Evolutionary conservation across 2,888 invertebrate genomes (phyloP).

Genomic region (Psylliodes chrysocephalus): DNA sequence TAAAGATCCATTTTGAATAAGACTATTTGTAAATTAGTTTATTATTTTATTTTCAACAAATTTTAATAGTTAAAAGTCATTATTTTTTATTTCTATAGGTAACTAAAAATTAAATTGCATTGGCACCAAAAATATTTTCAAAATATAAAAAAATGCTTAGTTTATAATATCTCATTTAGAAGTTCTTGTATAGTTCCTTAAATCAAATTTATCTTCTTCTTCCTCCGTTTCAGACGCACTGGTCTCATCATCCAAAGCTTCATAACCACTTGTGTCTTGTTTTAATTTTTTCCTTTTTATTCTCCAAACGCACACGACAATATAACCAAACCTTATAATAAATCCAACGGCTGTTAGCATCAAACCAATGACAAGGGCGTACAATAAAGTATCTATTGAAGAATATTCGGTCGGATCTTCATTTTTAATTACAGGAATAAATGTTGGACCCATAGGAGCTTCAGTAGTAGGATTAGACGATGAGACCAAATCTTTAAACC

Average conservation of each 20-base stretch:
- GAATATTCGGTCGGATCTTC: slow-evolving; percentile 54
- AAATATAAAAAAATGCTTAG: too few relatives aligned
- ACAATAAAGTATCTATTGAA: slow-evolving; percentile 53
- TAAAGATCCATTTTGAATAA: too few relatives aligned
- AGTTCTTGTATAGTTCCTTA: slow-evolving; percentile 38
- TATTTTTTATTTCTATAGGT: too few relatives aligned
- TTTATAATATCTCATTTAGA: too few relatives aligned
- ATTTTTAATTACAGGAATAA: slow-evolving; percentile 45
- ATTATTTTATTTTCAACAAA: too few relatives aligned
- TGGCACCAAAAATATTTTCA: too few relatives aligned
- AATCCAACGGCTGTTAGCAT: slow-evolving; percentile 36
- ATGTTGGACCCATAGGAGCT: slow-evolving; percentile 36
- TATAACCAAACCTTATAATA: slow-evolving; percentile 33
- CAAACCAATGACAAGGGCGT: slow-evolving; percentile 41
- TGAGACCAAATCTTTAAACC: slow-evolving; percentile 48
- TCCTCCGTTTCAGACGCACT: slow-evolving; percentile 46
- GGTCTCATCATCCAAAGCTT: slow-evolving; percentile 43
- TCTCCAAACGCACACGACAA: slow-evolving; percentile 30
- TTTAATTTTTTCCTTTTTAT: slow-evolving; percentile 34
- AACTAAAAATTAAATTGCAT: too few relatives aligned
- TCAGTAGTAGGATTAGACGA: slow-evolving; percentile 21
- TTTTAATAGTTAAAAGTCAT: too few relatives aligned
- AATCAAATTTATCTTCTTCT: slow-evolving; percentile 56
- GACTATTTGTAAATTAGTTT: too few relatives aligned
- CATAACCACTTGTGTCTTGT: slow-evolving; percentile 41